Evolutionary conservation across 1,140 invertebrate species (phyloP), one percentile per base, ranked within the genome.

Genomic region (Spodoptera litura): DNA sequence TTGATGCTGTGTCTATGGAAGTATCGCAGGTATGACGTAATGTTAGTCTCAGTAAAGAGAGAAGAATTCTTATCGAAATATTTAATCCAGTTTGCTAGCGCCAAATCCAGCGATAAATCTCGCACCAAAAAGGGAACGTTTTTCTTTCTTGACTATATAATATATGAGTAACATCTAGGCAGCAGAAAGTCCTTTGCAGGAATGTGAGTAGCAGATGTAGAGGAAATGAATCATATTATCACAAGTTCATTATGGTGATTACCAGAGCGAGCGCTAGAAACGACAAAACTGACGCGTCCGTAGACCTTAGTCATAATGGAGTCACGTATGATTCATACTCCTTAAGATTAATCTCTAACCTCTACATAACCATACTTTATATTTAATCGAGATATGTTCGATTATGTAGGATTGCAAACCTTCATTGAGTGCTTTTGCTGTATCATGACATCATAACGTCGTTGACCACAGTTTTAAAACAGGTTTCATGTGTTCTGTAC

Each of bases 51-150:
- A 27, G 56, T 61, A 61, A 13, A 25, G 61, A 61, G 49, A 49
- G 38, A 74, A 35, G 10, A 73, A 58, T 61, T 51, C 71, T 73
- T 73, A 61, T 73, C 71, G 13, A 56, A 73, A 59, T 51, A 52
- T 70, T 75, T 75, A 79, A 79, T 79, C 72, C 62, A 66, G 25
- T 74, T 56, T 38, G 55, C 62, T 76, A 35, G 27, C 53, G 72
- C 72, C 55, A 76, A 76, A 80, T 80, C 72, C 73, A 49, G 56
- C 78, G 55, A 71, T 76, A 80, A 80, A 80, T 80, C 64, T 80
- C 15, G n/a, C 27, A 70, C n/a, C n/a, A 56, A 52, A 80, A 59
- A 76, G 13, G 35, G 20, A 61, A 61, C 20, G 72, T n/a, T 61
- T 27, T 61, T 61, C 56, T 73, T 74, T 59, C 38, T 51, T 49